Evolutionary conservation across 2,113 vertebrate genomes (phyloP).

Genomic region (Ceyx cyanopectus): DNA sequence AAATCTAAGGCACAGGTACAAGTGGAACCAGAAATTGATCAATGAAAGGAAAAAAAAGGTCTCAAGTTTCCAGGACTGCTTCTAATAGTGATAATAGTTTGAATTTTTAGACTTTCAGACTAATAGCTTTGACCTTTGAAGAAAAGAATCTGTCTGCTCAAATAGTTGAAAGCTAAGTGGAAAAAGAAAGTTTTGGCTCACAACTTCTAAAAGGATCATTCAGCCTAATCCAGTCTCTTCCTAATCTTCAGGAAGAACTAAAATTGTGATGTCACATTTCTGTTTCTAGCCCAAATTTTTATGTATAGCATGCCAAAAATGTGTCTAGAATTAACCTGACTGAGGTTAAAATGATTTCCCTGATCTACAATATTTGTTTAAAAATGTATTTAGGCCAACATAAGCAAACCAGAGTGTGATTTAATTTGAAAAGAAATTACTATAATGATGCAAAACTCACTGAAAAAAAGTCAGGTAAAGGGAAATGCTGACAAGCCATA

Average conservation of each 20-base stretch:
- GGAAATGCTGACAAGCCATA: slow-evolving; percentile 17
- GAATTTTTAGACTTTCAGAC: not conserved
- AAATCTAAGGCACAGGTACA: not conserved
- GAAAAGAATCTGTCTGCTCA: not conserved
- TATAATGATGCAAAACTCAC: not conserved
- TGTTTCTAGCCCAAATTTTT: not conserved
- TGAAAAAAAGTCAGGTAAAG: slow-evolving; percentile 16
- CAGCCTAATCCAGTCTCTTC: not conserved
- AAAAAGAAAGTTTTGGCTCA: not conserved
- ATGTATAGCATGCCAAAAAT: not conserved
- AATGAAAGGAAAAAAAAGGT: not conserved
- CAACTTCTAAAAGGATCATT: not conserved
- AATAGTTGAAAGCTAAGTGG: not conserved
- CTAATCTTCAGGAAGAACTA: not conserved
- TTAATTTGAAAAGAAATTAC: slow-evolving; percentile 29
- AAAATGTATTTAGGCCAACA: slow-evolving; percentile 35
- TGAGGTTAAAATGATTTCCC: slow-evolving; percentile 7
- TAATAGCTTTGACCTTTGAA: not conserved
- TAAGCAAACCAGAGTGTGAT: slow-evolving; percentile 32
- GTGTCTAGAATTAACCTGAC: not conserved
- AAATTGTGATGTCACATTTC: not conserved
- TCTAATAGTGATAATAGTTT: not conserved
- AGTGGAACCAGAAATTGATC: not conserved
- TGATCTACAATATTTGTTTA: slow-evolving; percentile 46
- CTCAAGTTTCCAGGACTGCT: not conserved